phyloP scores from a whole-genome alignment of 2,888 invertebrate genomes.

The Brassicogethes aeneus region DNA sequence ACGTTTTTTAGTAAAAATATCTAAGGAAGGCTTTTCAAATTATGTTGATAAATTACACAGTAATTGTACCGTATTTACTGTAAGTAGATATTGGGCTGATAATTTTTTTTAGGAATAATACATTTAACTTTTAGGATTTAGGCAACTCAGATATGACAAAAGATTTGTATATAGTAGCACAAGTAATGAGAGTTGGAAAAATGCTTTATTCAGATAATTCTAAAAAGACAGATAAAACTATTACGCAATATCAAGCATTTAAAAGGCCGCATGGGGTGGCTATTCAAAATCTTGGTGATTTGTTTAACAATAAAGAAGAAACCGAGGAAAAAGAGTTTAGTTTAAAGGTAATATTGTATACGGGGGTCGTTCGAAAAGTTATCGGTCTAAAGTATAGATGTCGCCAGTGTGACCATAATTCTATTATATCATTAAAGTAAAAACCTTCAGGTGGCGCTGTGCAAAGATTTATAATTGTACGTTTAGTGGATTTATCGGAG shows the following conservation, averaged over 20 bases:
- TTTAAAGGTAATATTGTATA: conserved; percentile 65
- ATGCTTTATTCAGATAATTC: conserved; percentile 59
- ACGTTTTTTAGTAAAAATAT: conserved; percentile 79
- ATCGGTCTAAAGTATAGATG: too few relatives aligned
- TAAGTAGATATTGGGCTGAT: too few relatives aligned
- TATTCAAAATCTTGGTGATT: conserved; percentile 64
- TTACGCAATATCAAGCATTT: conserved; percentile 42
- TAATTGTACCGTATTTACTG: conserved; percentile 81
- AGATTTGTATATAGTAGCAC: conserved; percentile 81
- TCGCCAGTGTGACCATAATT: too few relatives aligned
- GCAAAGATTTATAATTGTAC: too few relatives aligned
- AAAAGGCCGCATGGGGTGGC: conserved; percentile 83
- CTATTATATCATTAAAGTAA: too few relatives aligned
- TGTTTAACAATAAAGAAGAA: conserved; percentile 49
- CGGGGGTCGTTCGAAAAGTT: too few relatives aligned
- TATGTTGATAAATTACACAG: conserved; percentile 80
- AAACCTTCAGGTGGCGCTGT: too few relatives aligned
- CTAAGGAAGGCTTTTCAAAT: conserved; percentile 83
- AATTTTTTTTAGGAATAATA: too few relatives aligned
- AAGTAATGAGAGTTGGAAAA: conserved; percentile 82
- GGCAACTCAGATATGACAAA: conserved; percentile 77
- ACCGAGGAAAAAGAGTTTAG: conserved; percentile 70
- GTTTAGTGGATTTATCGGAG: too few relatives aligned
- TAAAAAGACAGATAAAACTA: conserved; percentile 40
- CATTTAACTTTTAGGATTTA: conserved; percentile 65